Evolutionary conservation across 2,888 invertebrate genomes (phyloP), one percentile per base, ranked within the genome.

Genomic region (Lymantria monacha): DNA sequence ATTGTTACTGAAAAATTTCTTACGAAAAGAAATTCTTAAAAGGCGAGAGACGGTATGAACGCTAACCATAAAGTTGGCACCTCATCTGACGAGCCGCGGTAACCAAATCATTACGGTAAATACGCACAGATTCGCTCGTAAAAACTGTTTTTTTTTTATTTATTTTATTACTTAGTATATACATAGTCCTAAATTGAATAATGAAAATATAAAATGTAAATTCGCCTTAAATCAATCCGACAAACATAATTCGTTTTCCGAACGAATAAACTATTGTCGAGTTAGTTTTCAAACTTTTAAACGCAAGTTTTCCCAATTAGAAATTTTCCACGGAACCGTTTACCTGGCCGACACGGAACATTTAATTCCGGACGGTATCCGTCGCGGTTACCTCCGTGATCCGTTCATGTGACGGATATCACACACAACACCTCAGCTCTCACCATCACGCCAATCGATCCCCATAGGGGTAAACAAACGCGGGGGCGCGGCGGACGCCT

Each of bases 361-460:
- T 62, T 54, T 59, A 63, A 49, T 51, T 53, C 55, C 53, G 44
- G 60, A 46, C 53, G 57, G 51, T 58, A 49, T 52, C 51, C 57
- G 46, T 46, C 51, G 54, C 53, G 50, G 51, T 50, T 63, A 66
- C 66, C 54, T 58, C 65, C 68, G 46, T 46, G 48, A 49, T 52
- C 48, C 51, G 45, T 22, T 49, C 22, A 51, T 58, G 45, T 62
- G 60, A 49, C 49, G 61, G 61, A 58, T 63, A 72, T 70, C 85
- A 87, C 84, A 78, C 87, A 87, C 85, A 84, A 86, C 87, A 87
- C 86, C 81, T 83, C 79, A 76, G 79, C 76, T 76, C 77, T 74
- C 75, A 78, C 70, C 76, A 80, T 67, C 68, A 66, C 66, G 68
- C 72, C 71, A 72, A 74, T 75, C 74, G 76, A 75, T 77, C 74